phyloP scores from a whole-genome alignment of 2,797 vertebrate species.

The Aythya fuligula region DNA sequence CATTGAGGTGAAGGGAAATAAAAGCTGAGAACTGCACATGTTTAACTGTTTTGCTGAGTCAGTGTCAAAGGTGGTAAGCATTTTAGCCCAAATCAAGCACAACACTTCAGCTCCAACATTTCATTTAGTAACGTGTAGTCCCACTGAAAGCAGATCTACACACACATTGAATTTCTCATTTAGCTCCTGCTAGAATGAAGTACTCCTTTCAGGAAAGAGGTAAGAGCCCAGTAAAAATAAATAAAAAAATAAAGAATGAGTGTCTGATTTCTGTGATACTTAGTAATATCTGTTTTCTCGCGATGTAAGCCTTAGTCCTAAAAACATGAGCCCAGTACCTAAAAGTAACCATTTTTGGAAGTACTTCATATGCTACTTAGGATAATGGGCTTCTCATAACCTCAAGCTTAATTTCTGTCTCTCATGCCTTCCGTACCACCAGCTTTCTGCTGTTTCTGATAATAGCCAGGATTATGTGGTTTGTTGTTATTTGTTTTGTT shows the following conservation, averaged over 20 bases:
- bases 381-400: background rate
- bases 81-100: background rate
- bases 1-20: background rate
- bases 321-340: background rate
- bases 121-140: background rate
- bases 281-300: background rate
- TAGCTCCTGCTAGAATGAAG: background rate
- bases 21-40: background rate
- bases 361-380: background rate
- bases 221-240: background rate
- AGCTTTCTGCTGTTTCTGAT: background rate
- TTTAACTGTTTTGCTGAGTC: background rate
- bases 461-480: background rate
- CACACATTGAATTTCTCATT: background rate
- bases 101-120: background rate
- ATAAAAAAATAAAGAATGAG: fast-evolving
- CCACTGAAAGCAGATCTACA: background rate
- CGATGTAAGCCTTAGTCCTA: background rate
- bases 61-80: background rate
- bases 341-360: background rate
- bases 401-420: background rate
- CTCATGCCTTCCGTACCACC: background rate
- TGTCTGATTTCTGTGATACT: background rate
- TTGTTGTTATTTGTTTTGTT: no score
- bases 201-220: background rate